Evolutionary conservation across 1,140 invertebrate genomes (phyloP), one percentile per base, ranked within the genome.

Genomic region (Hydropsyche tenuis): DNA sequence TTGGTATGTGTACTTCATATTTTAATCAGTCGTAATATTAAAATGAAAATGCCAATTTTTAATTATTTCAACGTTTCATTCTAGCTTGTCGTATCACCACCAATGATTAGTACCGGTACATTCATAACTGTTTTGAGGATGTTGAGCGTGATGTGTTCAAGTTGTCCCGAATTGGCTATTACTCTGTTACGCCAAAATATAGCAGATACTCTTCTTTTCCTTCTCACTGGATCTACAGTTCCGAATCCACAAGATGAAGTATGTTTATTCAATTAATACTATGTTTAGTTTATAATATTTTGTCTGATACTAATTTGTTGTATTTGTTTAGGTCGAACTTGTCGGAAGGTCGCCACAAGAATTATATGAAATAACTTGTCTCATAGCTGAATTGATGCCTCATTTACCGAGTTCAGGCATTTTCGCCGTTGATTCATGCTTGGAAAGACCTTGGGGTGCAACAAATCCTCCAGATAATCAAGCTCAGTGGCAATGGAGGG

Each of bases 341-440:
- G 89, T 97, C 22, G 88, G 94, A 12, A 89, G 96, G 63, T 95
- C 93, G 74, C 96, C 96, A 1, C 95, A 97, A 82, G 97, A 99
- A 84, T 87, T 98, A 76, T 97, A 97, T 82, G 97, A 98, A 86
- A 96, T 99, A 70, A 97, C 96, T 0, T 95, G 94, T 78, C 86
- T 99, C 5, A 98, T 98, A 79, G 96, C 95, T 1, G 96, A 99
- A 85, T 84, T 99, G 65, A 96, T 99, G 93, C 97, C 97, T 18
- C 90, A 92, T 16, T 86, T 99, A 76, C 97, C 97, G 0, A 90
- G 90, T 6, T 95, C 98, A 84, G 96, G 96, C 11, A 93, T 99
- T 78, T 99, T 99, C 86, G 88, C 92, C 68, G 95, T 98, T 73
- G 96, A 99, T 86, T 87, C 89, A 53, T 88, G 96, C 79, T 86